Evolutionary conservation across 2,888 invertebrate genomes (phyloP), one percentile per base, ranked within the genome.

Genomic region (Crematogaster levior): DNA sequence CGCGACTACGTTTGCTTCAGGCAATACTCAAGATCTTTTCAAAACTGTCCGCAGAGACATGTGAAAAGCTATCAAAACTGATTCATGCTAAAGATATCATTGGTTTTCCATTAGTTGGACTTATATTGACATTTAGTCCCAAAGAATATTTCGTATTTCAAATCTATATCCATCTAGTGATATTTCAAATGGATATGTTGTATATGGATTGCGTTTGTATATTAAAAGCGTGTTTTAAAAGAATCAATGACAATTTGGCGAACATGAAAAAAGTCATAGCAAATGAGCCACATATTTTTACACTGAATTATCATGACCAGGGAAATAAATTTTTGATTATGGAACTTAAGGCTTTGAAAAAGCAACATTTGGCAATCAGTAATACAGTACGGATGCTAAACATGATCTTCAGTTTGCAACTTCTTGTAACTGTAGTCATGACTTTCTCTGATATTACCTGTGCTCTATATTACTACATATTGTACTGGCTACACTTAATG

Each of bases 21-120:
- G 80, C 86, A 0, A 12, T 93, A 0, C 58, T 63, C 0, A 27
- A 84, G 5, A 58, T 90, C 1, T 85, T 92, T 0, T 27, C 84
- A 0, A 82, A 81, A 24, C 24, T 93, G 1, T 84, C 91, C 0
- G 24, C 80, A 3, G 61, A 79, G 6, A 82, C 79, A 4, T 92
- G 90, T 37, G 21, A 51, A 2, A 74, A 65, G 30, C 48, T 91
- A 4, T 79, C 91, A 0, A 82, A 60, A 68, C 65, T 85, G 15
- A n/a, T n/a, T n/a, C n/a, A n/a, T n/a, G n/a, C n/a, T n/a, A n/a
- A n/a, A n/a, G n/a, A n/a, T n/a, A n/a, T n/a, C n/a, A n/a, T n/a
- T n/a, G n/a, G n/a, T n/a, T 73, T 3, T n/a, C 81, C 0, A 37
- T 56, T 0, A 46, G 0, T 87, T 0, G 37, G 3, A 30, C 1